phyloP scores from a whole-genome alignment of 2,113 vertebrate species.

The Coreoperca whiteheadi region DNA sequence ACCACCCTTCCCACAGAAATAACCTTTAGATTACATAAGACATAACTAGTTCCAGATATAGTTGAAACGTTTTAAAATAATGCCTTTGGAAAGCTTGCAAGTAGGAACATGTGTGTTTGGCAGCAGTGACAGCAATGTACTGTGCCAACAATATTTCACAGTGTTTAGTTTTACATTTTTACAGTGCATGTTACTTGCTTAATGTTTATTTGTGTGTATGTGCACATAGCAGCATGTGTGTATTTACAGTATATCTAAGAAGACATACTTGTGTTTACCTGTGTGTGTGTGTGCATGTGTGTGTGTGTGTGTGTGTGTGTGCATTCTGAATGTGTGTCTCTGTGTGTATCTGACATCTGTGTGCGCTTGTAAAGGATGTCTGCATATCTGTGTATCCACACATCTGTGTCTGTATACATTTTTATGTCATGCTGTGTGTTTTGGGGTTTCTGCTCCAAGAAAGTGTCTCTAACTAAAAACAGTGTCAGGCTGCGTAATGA shows the following conservation, averaged over 20 bases:
- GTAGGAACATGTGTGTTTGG: slow-evolving; percentile 17
- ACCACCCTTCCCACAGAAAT: slow-evolving; percentile 2
- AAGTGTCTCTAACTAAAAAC: slow-evolving; percentile 46
- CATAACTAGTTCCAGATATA: slow-evolving; percentile 8
- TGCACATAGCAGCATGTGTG: not conserved
- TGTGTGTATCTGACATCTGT: not conserved
- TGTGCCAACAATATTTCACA: not conserved
- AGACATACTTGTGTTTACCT: not conserved
- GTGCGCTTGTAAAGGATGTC: not conserved
- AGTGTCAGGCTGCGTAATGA: slow-evolving; percentile 68
- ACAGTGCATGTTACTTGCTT: not conserved
- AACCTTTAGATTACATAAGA: slow-evolving; percentile 27
- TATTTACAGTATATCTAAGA: not conserved
- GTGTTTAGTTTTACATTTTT: not conserved
- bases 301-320: not conserved
- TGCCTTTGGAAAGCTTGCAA: not conserved
- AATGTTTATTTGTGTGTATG: not conserved
- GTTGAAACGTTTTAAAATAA: not conserved
- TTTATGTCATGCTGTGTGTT: slow-evolving; percentile 29
- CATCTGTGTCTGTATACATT: slow-evolving; percentile 28
- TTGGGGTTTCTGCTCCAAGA: slow-evolving; percentile 41
- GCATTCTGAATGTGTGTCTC: not conserved
- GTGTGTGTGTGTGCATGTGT: not conserved
- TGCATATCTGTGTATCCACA: slow-evolving; percentile 8
- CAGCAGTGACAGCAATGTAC: not conserved